These are phyloP conservation scores for Sciaenops ocellatus DNA, from an alignment of 2,797 vertebrate genomes.

Conservation along the genomic window DNA sequence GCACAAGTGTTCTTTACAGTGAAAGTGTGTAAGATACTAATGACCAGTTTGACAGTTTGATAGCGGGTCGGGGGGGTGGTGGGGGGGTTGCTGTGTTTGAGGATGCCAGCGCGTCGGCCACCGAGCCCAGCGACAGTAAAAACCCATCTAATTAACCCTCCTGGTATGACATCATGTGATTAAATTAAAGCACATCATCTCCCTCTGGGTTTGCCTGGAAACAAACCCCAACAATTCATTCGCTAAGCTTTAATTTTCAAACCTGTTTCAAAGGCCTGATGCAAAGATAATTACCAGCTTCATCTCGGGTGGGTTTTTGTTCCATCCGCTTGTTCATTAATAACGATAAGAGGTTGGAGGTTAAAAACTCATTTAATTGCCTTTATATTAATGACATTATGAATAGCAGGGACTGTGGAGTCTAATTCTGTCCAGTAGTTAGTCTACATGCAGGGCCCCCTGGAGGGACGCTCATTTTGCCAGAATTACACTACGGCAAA, in stretches of 20 bases:
- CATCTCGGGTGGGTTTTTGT: conserved; percentile 91
- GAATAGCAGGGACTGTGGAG: conserved; percentile 92
- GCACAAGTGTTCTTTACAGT: conserved; percentile 47
- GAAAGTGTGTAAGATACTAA: conserved; percentile 75
- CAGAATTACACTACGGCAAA: conserved; percentile 92
- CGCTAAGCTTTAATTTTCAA: conserved; percentile 98
- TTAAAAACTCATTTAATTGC: conserved; percentile 99
- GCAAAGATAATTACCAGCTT: conserved; percentile 98
- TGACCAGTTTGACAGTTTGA: conserved; percentile 85
- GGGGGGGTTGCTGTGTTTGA: conserved; percentile 79
- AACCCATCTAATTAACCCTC: conserved; percentile 96
- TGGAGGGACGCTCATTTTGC: conserved; percentile 96
- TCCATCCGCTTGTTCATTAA: conserved; percentile 95
- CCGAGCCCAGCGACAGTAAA: conserved; percentile 88
- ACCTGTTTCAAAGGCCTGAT: conserved; percentile 93
- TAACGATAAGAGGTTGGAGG: conserved; percentile 99
- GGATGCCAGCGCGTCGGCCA: conserved; percentile 86
- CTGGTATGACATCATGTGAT: conserved; percentile 94
- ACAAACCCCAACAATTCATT: conserved; percentile 96
- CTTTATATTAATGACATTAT: conserved; percentile 99
- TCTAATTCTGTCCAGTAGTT: conserved; percentile 98
- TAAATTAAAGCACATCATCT: conserved; percentile 91
- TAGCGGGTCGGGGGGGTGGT: conserved; percentile 65
- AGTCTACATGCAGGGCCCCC: conserved; percentile 90
- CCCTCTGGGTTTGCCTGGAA: conserved; percentile 92